These are phyloP conservation scores for Trichogramma evanescens DNA, from an alignment of 2,888 invertebrate species.

Conservation along the genomic window DNA sequence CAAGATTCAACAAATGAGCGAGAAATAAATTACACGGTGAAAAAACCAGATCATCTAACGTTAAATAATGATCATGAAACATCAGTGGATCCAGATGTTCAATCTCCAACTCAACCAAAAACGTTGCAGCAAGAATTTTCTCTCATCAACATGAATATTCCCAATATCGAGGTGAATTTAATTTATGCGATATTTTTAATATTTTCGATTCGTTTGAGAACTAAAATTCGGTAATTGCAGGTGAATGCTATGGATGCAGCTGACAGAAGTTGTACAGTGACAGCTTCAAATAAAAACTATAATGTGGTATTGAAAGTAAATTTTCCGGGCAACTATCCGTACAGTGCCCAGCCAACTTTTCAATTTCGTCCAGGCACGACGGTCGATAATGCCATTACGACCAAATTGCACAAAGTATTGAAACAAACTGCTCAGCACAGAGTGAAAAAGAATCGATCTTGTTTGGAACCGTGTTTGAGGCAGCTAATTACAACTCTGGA, in stretches of 20 bases:
- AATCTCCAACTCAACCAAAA: slow-evolving; percentile 51
- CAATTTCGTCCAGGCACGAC: slow-evolving; percentile 61
- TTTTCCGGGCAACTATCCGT: slow-evolving; percentile 71
- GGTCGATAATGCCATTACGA: slow-evolving; percentile 64
- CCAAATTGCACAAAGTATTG: slow-evolving; percentile 71
- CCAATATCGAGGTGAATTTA: slow-evolving; percentile 58
- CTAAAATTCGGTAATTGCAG: slow-evolving; percentile 18
- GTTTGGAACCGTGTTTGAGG: slow-evolving; percentile 78
- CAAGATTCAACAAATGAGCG: slow-evolving; percentile 38
- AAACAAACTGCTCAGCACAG: slow-evolving; percentile 75
- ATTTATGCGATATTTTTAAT: background rate
- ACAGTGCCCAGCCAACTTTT: slow-evolving; percentile 60
- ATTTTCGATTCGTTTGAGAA: background rate
- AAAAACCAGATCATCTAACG: slow-evolving; percentile 32
- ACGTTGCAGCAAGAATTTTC: slow-evolving; percentile 71
- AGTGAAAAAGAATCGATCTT: slow-evolving; percentile 77
- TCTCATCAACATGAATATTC: slow-evolving; percentile 66
- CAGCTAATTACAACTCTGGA: slow-evolving; percentile 62
- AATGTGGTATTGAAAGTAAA: slow-evolving; percentile 57
- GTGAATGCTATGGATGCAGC: slow-evolving; percentile 54
- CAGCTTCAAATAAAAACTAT: slow-evolving; percentile 51
- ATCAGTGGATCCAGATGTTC: slow-evolving; percentile 36
- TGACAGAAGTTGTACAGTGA: slow-evolving; percentile 55
- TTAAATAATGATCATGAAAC: slow-evolving; percentile 30
- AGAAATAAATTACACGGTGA: slow-evolving; percentile 34